A percentile compares a stretch with the other conserved stretches of the same genome.
Evolutionary conservation across 2,797 vertebrate species (phyloP).

Genomic region (Characodon lateralis): DNA sequence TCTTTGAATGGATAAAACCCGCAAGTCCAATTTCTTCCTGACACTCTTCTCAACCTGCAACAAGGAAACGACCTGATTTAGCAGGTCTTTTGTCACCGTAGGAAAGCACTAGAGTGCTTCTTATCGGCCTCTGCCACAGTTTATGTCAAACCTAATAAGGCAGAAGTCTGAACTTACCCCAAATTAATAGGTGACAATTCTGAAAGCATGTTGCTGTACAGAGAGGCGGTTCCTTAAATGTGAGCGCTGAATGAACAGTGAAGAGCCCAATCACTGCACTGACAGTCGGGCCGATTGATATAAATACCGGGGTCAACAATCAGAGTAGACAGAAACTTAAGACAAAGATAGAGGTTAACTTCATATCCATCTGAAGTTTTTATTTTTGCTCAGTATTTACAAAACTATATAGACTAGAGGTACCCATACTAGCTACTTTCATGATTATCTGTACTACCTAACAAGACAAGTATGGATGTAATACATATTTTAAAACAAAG

Average conservation of each 20-base stretch:
- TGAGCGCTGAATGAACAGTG: conserved; percentile 5
- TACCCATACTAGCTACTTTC: conserved; percentile 81
- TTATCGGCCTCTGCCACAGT: conserved; percentile 36
- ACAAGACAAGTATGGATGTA: conserved; percentile 79
- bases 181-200: conserved; percentile 13
- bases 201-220: conserved; percentile 8
- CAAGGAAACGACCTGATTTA: conserved; percentile 41
- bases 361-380: conserved; percentile 70
- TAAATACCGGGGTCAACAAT: conserved; percentile 73
- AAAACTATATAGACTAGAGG: conserved; percentile 80
- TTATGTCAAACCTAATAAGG: conserved; percentile 47
- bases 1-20: conserved; percentile 54
- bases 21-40: conserved; percentile 34
- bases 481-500: conserved; percentile 71
- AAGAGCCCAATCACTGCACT: conserved; percentile 46
- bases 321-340: conserved; percentile 68
- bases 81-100: conserved; percentile 36
- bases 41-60: conserved; percentile 31
- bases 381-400: conserved; percentile 74
- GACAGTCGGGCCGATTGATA: conserved; percentile 42
- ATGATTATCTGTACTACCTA: conserved; percentile 78
- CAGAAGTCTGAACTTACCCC: conserved; percentile 29
- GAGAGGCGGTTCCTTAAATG: conserved; percentile 21
- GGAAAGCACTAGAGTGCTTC: conserved; percentile 34
- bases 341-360: conserved; percentile 67